These are phyloP conservation scores for Sipha flava DNA, from an alignment of 1,140 invertebrate genomes.

Conservation along the genomic window DNA sequence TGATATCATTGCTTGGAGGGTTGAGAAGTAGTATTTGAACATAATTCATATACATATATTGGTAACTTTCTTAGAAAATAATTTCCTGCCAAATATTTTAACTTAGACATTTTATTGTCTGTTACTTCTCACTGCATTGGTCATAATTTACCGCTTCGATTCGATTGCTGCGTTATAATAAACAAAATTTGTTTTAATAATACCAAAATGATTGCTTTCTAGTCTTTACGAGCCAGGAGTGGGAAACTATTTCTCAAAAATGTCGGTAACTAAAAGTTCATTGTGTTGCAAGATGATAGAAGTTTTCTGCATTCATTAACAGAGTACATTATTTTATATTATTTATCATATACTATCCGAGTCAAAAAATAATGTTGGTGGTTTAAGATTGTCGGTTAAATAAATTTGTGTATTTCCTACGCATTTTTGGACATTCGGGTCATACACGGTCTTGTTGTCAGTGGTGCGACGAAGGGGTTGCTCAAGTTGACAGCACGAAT, in stretches of 20 bases:
- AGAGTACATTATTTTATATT: background rate
- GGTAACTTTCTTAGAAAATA: too few relatives aligned
- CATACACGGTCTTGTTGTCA: background rate
- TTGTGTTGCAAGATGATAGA: background rate
- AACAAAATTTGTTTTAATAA: too few relatives aligned
- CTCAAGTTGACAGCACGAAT: constrained; percentile 6
- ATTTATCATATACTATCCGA: background rate
- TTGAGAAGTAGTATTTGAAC: too few relatives aligned
- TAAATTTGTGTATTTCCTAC: background rate
- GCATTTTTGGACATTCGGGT: background rate
- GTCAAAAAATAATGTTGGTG: background rate
- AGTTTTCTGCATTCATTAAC: background rate
- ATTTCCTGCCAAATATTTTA: too few relatives aligned
- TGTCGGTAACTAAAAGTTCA: background rate
- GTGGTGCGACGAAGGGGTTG: background rate
- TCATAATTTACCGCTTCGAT: too few relatives aligned
- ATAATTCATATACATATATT: too few relatives aligned
- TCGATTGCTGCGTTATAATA: too few relatives aligned
- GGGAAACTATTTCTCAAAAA: background rate
- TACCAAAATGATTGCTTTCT: background rate
- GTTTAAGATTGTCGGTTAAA: background rate
- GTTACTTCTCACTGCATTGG: too few relatives aligned
- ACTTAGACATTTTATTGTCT: too few relatives aligned
- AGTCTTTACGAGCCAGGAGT: background rate
- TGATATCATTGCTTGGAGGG: too few relatives aligned